These are phyloP conservation scores for Clarias fuscus DNA, from an alignment of 2,797 vertebrate genomes.

Conservation along the genomic window DNA sequence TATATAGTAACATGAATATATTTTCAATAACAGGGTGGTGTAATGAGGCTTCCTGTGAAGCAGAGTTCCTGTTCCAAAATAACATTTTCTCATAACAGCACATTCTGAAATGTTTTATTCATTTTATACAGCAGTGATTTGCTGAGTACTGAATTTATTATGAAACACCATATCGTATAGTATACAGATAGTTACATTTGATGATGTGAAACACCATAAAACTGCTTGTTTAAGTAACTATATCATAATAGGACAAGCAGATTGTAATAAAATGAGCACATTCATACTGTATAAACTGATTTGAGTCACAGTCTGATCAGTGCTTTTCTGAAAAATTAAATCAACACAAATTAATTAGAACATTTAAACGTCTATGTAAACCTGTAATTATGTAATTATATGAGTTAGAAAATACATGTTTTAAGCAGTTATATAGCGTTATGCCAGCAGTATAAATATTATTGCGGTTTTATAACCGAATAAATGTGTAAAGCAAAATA, in stretches of 20 bases:
- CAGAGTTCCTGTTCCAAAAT: neutral
- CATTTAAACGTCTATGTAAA: neutral
- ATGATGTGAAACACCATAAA: neutral
- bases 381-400: neutral
- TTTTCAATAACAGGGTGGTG: neutral
- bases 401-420: neutral
- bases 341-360: neutral
- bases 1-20: neutral
- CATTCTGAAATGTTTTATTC: neutral
- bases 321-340: neutral
- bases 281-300: neutral
- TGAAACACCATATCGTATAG: neutral
- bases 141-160: neutral
- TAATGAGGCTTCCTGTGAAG: neutral
- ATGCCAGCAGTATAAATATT: neutral
- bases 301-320: neutral
- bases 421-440: neutral
- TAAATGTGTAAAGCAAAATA: neutral
- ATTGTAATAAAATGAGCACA: neutral
- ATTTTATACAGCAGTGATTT: neutral
- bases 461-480: neutral
- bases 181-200: neutral
- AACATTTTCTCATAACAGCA: neutral
- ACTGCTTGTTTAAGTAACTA: neutral
- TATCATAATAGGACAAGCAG: neutral